These are phyloP conservation scores for Ophioninae sp. DNA, from an alignment of 2,888 invertebrate genomes.

Conservation along the genomic window DNA sequence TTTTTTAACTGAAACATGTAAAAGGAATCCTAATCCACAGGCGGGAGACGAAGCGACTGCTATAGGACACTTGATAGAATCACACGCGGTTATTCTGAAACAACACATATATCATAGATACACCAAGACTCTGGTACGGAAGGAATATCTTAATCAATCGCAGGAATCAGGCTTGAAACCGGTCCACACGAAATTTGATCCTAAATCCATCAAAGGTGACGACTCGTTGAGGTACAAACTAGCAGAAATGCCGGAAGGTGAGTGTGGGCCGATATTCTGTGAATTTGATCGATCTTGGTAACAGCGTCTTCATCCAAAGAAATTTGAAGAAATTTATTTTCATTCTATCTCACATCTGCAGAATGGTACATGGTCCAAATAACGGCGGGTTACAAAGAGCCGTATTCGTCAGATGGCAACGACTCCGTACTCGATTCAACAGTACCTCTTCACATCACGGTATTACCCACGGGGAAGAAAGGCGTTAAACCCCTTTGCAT, in stretches of 20 bases:
- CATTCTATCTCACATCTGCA: conserved; percentile 48
- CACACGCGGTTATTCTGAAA: conserved; percentile 75
- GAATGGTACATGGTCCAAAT: conserved; percentile 79
- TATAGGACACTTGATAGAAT: conserved; percentile 73
- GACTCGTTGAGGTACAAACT: conserved; percentile 68
- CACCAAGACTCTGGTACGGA: conserved; percentile 70
- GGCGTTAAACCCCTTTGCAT: conserved; percentile 73
- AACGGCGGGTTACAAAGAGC: conserved; percentile 71
- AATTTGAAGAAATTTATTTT: background rate
- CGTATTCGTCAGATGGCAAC: background rate
- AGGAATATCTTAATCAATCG: conserved; percentile 55
- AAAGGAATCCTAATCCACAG: conserved; percentile 50
- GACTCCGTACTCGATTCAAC: conserved; percentile 54
- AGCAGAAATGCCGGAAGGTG: conserved; percentile 74
- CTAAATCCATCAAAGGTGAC: conserved; percentile 56
- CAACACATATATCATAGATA: conserved; percentile 74
- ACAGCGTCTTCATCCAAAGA: background rate
- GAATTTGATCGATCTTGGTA: background rate
- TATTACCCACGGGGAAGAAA: conserved; percentile 74
- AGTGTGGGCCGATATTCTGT: conserved; percentile 4
- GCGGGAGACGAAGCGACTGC: conserved; percentile 71
- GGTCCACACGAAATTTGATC: conserved; percentile 66
- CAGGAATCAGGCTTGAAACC: conserved; percentile 70
- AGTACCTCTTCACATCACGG: conserved; percentile 73
- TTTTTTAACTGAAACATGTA: background rate